These are phyloP conservation scores for Kryptolebias marmoratus DNA, from an alignment of 2,113 vertebrate species.

Conservation along the genomic window DNA sequence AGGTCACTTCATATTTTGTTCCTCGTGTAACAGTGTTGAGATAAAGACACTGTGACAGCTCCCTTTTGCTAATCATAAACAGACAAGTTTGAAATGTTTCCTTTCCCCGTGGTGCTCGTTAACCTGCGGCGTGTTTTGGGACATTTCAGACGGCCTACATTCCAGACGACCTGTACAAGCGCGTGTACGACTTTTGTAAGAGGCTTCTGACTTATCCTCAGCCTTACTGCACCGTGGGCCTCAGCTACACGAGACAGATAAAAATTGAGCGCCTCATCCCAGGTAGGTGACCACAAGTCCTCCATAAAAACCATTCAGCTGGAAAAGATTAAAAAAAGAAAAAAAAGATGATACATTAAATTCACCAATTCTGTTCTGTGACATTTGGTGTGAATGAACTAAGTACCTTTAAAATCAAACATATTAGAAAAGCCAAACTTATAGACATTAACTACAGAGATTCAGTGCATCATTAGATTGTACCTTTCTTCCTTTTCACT, in stretches of 20 bases:
- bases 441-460: too few species aligned
- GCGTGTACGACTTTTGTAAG: conserved; percentile 89
- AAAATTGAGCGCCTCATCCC: conserved; percentile 84
- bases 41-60: background rate
- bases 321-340: background rate
- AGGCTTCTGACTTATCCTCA: conserved; percentile 87
- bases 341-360: too few species aligned
- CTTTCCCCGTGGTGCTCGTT: background rate
- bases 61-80: background rate
- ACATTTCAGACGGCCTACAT: conserved; percentile 84
- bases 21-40: background rate
- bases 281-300: conserved; percentile 69
- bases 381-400: too few species aligned
- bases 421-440: too few species aligned
- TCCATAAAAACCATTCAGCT: background rate
- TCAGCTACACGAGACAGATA: conserved; percentile 85
- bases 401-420: too few species aligned
- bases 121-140: background rate
- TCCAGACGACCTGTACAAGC: conserved; percentile 86
- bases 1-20: background rate
- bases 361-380: too few species aligned
- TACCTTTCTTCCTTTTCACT: too few species aligned
- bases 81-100: background rate
- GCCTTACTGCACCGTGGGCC: conserved; percentile 89
- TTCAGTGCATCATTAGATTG: too few species aligned